Base-by-base conservation (phyloP, 2,797 vertebrate species). In the Fringilla coelebs region DNA sequence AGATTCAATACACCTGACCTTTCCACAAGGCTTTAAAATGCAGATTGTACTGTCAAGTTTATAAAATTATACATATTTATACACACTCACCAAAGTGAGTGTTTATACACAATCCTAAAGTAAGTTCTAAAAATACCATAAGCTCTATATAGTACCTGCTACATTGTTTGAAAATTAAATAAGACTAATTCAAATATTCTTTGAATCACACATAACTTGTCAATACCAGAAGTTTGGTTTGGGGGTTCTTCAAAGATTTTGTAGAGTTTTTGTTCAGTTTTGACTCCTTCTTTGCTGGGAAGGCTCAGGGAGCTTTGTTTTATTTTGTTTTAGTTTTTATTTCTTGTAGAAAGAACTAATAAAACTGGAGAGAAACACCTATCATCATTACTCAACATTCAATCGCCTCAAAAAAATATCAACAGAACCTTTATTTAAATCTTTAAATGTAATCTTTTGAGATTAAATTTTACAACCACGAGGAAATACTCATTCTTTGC, bases 41-140 rank as follows among this genome's bases (percentile, higher is more conserved):
- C 24, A 81, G 29, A 77, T 90, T 83, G 36, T 88, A 66, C 38
- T 46, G 87, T 63, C 40, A 95, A 85, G 65, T 78, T 79, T 36
- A 57, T 79, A 93, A 85, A 41, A 43, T 36, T 40, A 38, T 48
- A 81, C 43, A 66, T 45, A 63, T 14, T 29, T 38, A n/a, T 36
- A 80, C 10, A 20, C 8, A 82, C 22, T 22, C 10, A 32, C 2
- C 1, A 54, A 88, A 73, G 40, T 85, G 60, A 85, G 65, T 89
- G 63, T n/a, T n/a, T n/a, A n/a, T n/a, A n/a, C 19, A 91, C 14
- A 93, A 88, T 82, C 60, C 67, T 76, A 91, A 89, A 93, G 85
- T 89, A 89, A 78, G 34, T 84, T 77, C 62, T 88, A 93, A 93
- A 90, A 94, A 77, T 72, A 91, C 36, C 36, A 3, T 49, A 57